Base-by-base conservation (phyloP, 2,113 vertebrate species). In the Aegotheles bennettii region DNA sequence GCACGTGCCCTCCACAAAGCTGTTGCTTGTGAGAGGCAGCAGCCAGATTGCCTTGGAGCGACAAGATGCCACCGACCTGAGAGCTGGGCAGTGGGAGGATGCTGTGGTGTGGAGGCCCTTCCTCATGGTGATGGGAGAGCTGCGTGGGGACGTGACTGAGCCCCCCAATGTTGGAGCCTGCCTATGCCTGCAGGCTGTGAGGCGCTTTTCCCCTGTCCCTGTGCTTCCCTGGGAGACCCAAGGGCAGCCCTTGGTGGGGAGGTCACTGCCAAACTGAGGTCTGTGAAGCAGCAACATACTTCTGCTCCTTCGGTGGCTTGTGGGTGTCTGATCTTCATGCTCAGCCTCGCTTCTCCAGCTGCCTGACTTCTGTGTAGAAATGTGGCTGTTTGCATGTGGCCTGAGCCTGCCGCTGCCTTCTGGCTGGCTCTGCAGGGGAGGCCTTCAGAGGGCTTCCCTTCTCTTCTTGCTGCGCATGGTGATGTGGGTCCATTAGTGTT, bases 401-500 rank as follows among this genome's bases (percentile, higher is more conserved):
- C n/a, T 45, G 17, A 79, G 35, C 75, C 26, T 65, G 51, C 60
- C 67, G 14, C 19, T 71, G 47, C 33, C 10, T 64, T 40, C 73
- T 79, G 61, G 7, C 21, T 13, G 6, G 10, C 51, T 63, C 60
- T 78, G 50, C 45, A 16, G 63, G 26, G 15, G 56, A 2, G 2
- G 33, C 13, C 20, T 81, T 60, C 11, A 6, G 40, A 43, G 25
- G 16, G 15, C 38, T 42, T 38, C 59, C 17, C 43, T 69, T 10
- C 6, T 73, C 36, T 74, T 35, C 57, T 43, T 2, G 1, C 68
- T 53, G 10, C 21, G 11, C 1, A 0, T 25, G 56, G 59, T 2
- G 1, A 1, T 6, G n/a, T 25, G 18, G 11, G 9, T 51, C 9
- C 4, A 2, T 45, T 50, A 5, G 33, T 50, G 16, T 8, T 47